Base-by-base conservation (phyloP, 2,113 vertebrate genomes). In the Pachyramphus minor region DNA sequence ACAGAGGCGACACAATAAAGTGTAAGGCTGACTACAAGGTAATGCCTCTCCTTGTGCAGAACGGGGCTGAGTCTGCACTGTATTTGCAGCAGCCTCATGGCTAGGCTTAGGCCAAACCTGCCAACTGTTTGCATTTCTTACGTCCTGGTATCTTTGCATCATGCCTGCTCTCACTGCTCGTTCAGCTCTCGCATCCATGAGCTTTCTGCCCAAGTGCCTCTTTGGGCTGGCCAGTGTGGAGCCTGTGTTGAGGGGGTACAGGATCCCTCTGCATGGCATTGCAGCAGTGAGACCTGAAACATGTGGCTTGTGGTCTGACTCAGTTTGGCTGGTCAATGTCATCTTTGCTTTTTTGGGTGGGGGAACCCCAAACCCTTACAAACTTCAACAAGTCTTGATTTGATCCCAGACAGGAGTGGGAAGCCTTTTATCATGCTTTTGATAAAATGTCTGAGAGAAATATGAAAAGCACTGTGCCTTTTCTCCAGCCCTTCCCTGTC, bases 201-300 rank as follows among this genome's bases (percentile, higher is more conserved):
- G 12, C 28, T 59, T 68, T 73, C 59, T 80, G 27, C 25, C 19
- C 16, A n/a, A 14, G 33, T 58, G 28, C 6, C 2, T 49, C 50
- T 60, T 55, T 20, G 24, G 35, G 42, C 47, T 53, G 21, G 12
- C n/a, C 37, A 17, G 31, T 1, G 1, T 33, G 23, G 37, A 71
- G 31, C 20, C 12, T 1, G 0, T 3, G 2, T 20, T 50, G 14
- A 60, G 30, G 23, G 45, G 0, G 3, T 83, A 28, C 47, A 53
- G 22, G 24, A 33, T 75, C 14, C 23, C 27, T 81, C 50, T 47
- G 8, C 1, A 0, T n/a, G 31, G 14, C 14, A 23, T 8, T 6
- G 11, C 42, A 35, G n/a, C 62, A 39, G 11, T 23, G 66, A 66
- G 47, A 72, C 9, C 3, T 21, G 22, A 68, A 82, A 44, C 45